These are phyloP conservation scores for Heptranchias perlo DNA, from an alignment of 2,113 vertebrate species.

Conservation along the genomic window DNA sequence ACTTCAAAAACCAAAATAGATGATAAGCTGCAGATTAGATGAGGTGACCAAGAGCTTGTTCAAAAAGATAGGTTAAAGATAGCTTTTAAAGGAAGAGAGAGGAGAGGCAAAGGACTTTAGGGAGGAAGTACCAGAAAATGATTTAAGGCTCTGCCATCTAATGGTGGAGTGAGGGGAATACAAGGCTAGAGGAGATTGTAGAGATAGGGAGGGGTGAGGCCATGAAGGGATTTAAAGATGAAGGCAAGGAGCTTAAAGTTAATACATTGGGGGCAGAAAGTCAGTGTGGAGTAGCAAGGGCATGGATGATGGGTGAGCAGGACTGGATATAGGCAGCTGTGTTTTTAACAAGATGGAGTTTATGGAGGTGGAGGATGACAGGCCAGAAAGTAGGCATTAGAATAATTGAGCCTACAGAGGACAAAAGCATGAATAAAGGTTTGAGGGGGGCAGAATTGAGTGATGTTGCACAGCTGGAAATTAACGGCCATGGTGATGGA, in stretches of 20 bases:
- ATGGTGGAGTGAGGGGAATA: neutral
- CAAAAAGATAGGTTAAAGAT: neutral
- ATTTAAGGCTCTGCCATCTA: neutral
- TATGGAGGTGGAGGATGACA: neutral
- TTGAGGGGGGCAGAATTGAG: neutral
- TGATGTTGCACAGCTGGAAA: neutral
- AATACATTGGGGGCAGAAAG: neutral
- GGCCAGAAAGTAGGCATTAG: neutral
- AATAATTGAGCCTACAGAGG: neutral
- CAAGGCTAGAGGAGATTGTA: neutral
- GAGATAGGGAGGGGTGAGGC: too few species aligned
- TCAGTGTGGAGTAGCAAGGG: neutral
- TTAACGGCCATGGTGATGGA: neutral
- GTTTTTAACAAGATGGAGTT: neutral
- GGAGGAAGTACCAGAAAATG: neutral
- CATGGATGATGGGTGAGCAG: neutral
- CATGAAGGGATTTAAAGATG: neutral
- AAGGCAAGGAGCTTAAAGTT: neutral
- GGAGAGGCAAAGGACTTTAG: neutral
- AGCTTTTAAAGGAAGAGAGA: neutral
- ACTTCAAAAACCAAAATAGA: neutral
- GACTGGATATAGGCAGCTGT: neutral
- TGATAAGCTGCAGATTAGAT: neutral
- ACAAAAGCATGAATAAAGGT: neutral
- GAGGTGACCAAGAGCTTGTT: neutral